These are phyloP conservation scores for Peromyscus polionotus DNA, from an alignment of 2,113 vertebrate species.

Conservation along the genomic window DNA sequence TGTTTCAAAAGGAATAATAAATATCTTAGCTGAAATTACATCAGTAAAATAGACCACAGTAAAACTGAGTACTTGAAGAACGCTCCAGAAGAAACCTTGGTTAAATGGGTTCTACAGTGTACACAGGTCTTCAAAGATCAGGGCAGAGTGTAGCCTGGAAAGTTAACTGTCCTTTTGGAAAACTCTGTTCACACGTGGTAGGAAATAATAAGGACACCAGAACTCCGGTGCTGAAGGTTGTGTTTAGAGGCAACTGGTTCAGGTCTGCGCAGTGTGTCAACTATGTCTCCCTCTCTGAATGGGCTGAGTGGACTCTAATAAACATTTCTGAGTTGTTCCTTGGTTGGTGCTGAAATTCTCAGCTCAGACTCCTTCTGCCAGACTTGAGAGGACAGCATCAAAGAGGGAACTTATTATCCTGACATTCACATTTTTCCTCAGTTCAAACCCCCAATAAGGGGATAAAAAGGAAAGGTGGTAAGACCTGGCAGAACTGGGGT, in stretches of 20 bases:
- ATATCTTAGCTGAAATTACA: constrained; percentile 20
- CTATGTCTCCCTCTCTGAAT: neutral
- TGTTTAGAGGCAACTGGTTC: neutral
- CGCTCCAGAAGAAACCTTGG: neutral
- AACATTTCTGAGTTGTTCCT: neutral
- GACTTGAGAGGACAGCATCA: neutral
- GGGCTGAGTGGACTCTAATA: neutral
- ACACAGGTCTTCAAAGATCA: neutral
- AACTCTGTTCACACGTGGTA: neutral
- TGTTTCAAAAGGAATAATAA: neutral
- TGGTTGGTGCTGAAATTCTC: neutral
- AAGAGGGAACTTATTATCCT: neutral
- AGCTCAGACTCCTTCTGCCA: neutral
- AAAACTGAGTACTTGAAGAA: neutral
- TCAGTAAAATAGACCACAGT: neutral
- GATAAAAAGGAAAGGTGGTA: neutral
- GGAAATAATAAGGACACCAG: neutral
- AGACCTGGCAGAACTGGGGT: neutral
- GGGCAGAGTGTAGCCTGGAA: neutral
- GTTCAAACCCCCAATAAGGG: neutral
- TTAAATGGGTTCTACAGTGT: neutral
- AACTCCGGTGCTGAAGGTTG: neutral
- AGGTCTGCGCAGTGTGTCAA: neutral
- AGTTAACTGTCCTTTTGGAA: neutral
- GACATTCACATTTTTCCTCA: neutral